phyloP scores from a whole-genome alignment of 2,797 vertebrate genomes.

The Danio tinwini region DNA sequence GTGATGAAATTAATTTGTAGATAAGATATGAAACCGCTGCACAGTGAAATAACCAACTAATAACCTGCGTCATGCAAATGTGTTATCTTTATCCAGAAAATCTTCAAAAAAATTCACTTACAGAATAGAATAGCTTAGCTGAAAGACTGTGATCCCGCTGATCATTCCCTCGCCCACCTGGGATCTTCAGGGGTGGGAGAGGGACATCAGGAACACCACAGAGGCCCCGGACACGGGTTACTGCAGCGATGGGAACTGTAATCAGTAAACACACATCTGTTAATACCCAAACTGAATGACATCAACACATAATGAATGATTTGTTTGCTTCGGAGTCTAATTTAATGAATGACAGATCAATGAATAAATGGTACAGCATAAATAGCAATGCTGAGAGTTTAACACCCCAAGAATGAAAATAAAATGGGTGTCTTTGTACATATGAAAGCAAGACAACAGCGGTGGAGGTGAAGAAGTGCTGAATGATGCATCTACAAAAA shows the following conservation, averaged over 20 bases:
- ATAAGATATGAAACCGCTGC: not conserved
- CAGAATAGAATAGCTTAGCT: constrained; percentile 96
- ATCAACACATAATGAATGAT: not conserved
- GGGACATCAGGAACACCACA: constrained; percentile 99
- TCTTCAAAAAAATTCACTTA: constrained; percentile 75
- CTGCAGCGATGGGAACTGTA: constrained; percentile 89
- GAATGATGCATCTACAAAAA: too few relatives aligned
- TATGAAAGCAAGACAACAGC: too few relatives aligned
- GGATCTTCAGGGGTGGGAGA: constrained; percentile 99
- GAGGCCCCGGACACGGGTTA: constrained; percentile 99
- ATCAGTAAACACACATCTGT: constrained; percentile 73
- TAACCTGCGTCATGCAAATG: not conserved
- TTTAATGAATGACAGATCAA: not conserved
- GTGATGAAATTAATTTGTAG: not conserved
- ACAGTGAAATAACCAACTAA: not conserved
- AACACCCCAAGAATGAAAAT: not conserved
- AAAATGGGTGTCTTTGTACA: too few relatives aligned
- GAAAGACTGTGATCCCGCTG: constrained; percentile 99
- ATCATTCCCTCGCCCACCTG: constrained; percentile 99
- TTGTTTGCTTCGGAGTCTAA: not conserved
- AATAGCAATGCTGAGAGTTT: not conserved
- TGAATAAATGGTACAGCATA: not conserved
- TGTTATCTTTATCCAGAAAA: not conserved
- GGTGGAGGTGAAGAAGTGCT: too few relatives aligned
- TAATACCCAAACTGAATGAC: constrained; percentile 1